These are phyloP conservation scores for Petrosia ficiformis DNA, from an alignment of 37 sponge, comb jelly and placozoan genomes.

Conservation along the genomic window DNA sequence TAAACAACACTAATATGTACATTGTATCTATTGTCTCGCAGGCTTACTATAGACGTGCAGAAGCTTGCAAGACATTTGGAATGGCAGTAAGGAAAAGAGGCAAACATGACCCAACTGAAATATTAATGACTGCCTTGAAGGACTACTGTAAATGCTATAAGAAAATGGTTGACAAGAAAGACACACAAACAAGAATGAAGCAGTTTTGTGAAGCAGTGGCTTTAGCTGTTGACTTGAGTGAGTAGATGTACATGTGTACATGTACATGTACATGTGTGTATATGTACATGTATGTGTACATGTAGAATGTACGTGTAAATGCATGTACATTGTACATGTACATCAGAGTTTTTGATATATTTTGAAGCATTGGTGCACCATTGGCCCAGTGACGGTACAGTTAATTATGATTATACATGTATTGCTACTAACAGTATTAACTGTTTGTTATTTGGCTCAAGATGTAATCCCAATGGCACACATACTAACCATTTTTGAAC, in stretches of 20 bases:
- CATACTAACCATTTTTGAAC: too few relatives aligned
- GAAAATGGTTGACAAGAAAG: neutral
- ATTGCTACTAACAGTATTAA: too few relatives aligned
- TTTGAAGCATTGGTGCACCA: too few relatives aligned
- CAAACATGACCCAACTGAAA: neutral
- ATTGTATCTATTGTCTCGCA: too few relatives aligned
- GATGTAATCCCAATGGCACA: too few relatives aligned
- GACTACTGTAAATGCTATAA: neutral
- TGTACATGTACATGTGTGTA: neutral
- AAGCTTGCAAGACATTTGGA: neutral
- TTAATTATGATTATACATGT: too few relatives aligned
- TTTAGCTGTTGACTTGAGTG: constrained; percentile 32
- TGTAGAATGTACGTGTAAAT: too few relatives aligned
- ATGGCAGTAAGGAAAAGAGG: neutral
- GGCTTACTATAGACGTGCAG: constrained; percentile 7
- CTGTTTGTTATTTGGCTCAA: too few relatives aligned
- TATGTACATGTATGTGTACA: neutral
- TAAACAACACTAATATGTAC: too few relatives aligned
- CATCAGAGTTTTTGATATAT: too few relatives aligned
- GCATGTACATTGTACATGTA: too few relatives aligned
- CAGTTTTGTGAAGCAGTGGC: constrained; percentile 33
- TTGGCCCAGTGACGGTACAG: too few relatives aligned
- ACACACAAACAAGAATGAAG: neutral
- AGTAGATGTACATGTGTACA: neutral
- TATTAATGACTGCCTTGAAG: neutral